Evolutionary conservation across 2,113 vertebrate genomes (phyloP), one percentile per base, ranked within the genome.

Genomic region (Phasianus colchicus): DNA sequence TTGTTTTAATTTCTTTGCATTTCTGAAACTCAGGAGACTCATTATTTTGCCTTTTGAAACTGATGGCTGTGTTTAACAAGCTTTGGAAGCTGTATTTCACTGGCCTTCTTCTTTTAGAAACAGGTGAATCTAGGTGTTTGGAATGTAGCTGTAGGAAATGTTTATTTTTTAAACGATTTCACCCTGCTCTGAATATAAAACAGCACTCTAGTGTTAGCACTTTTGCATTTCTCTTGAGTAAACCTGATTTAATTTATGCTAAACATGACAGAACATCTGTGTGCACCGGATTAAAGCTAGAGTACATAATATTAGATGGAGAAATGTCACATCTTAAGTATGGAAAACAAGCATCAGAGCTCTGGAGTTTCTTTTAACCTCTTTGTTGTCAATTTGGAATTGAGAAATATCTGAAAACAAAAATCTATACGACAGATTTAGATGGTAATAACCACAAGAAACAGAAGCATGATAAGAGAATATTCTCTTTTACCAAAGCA

Each of bases 201-300:
- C 65, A 88, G 45, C 12, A 32, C 42, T 88, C 89, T 75, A 84
- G 89, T 81, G 78, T 77, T 85, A 92, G 10, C 55, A 90, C 34
- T 87, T 96, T 80, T 91, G 52, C 78, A 95, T 93, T 75, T 90
- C 81, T 94, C 86, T 66, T 76, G 63, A 78, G 50, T 81, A 84
- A 93, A 92, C 40, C 63, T 79, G 87, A 83, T 88, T 86, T 92
- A 92, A 92, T 95, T 97, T 96, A 96, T 91, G 85, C 86, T 76
- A 91, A 93, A 87, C 79, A 65, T 73, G 85, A 83, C 47, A 50
- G 57, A 81, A 95, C 93, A 93, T 92, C 87, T 96, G 89, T 82
- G 54, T 78, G 65, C 88, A 25, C 50, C 80, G 67, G 90, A 88
- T 83, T 25, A 87, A 86, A 95, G 45, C 43, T 32, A 16, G 36